Conservation (phyloP, 2,888 invertebrate species). For the Acanthosepion esculentum region DNA sequence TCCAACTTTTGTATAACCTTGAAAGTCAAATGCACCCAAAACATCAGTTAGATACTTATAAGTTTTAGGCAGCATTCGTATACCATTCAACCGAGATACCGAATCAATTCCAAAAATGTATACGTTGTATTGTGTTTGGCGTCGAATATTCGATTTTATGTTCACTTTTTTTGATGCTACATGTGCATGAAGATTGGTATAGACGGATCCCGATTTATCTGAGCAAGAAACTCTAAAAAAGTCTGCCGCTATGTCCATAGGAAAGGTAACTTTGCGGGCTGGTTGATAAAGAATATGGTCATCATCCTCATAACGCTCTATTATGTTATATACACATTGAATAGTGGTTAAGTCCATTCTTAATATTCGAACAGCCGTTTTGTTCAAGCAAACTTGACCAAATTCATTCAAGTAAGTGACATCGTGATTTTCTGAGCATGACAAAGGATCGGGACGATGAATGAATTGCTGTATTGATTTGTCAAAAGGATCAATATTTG, state of each 20-base stretch:
- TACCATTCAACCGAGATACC: conserved; percentile 57
- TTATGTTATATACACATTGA: conserved; percentile 53
- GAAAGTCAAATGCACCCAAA: conserved; percentile 56
- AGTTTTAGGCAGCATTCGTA: conserved; percentile 53
- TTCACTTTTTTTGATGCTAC: conserved; percentile 50
- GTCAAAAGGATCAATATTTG: conserved; percentile 58
- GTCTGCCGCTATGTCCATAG: conserved; percentile 54
- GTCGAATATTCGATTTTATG: neutral
- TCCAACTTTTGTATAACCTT: conserved; percentile 62
- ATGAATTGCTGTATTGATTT: conserved; percentile 57
- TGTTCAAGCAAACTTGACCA: conserved; percentile 54
- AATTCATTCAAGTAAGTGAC: conserved; percentile 54
- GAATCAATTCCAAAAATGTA: conserved; percentile 61
- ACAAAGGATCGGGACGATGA: conserved; percentile 57
- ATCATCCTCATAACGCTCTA: conserved; percentile 52
- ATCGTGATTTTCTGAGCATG: conserved; percentile 54
- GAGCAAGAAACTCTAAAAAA: conserved; percentile 57
- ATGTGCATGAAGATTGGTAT: conserved; percentile 56
- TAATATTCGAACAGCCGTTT: conserved; percentile 49
- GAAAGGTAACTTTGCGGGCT: conserved; percentile 52
- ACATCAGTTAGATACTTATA: conserved; percentile 55
- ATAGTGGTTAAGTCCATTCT: conserved; percentile 43
- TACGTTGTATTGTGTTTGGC: conserved; percentile 53
- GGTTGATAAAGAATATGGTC: conserved; percentile 56
- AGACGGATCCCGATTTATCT: conserved; percentile 50